A percentile compares a stretch with the other conserved stretches of the same genome.
Conservation (phyloP, 2,113 vertebrate genomes). For the Sarotherodon lohbergeri region DNA sequence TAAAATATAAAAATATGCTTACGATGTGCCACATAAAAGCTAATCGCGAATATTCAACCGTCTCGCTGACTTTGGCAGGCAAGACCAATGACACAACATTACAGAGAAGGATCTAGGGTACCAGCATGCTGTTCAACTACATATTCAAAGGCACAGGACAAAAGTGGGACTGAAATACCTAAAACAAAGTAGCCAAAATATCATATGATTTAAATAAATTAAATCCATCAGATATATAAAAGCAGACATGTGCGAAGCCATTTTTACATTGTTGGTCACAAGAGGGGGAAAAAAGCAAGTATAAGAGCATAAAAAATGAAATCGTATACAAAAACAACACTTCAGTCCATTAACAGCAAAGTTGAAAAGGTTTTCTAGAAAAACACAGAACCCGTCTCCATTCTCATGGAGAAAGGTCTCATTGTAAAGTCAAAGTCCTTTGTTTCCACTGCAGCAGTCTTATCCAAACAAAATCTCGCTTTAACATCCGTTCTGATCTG, state of each 20-base stretch:
- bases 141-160: slow-evolving; percentile 50
- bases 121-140: slow-evolving; percentile 56
- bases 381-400: neutral
- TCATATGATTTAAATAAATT: slow-evolving; percentile 69
- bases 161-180: slow-evolving; percentile 23
- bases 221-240: slow-evolving; percentile 64
- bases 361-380: slow-evolving; percentile 53
- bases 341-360: slow-evolving; percentile 38
- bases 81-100: slow-evolving; percentile 22
- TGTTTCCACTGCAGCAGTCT: slow-evolving; percentile 9
- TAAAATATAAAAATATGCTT: slow-evolving; percentile 16
- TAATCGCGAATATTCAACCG: neutral
- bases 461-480: neutral
- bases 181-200: slow-evolving; percentile 45
- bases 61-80: neutral
- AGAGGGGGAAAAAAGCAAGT: slow-evolving; percentile 3
- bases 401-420: neutral
- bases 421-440: slow-evolving; percentile 33
- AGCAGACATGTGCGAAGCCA: slow-evolving; percentile 20
- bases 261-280: slow-evolving; percentile 46
- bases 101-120: slow-evolving; percentile 37
- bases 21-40: neutral
- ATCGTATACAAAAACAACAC: slow-evolving; percentile 44
- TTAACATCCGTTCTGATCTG: neutral
- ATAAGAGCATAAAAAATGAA: slow-evolving; percentile 31